Evolutionary conservation across 2,113 vertebrate species (phyloP), one percentile per base, ranked within the genome.

Genomic region (Hippocampus zosterae): DNA sequence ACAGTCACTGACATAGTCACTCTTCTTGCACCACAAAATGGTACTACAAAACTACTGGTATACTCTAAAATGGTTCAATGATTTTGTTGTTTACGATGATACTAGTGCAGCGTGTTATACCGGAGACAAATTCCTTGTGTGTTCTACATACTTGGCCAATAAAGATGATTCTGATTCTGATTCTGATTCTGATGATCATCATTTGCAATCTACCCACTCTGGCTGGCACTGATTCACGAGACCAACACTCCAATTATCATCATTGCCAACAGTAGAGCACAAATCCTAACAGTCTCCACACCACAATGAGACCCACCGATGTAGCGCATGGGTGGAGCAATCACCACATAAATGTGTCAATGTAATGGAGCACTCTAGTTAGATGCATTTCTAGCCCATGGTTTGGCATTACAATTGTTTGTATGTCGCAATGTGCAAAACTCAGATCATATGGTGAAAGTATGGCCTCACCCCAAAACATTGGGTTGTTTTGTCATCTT

Each of bases 121-220:
- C n/a, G n/a, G n/a, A n/a, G n/a, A n/a, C n/a, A n/a, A n/a, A n/a
- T n/a, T n/a, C n/a, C n/a, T n/a, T n/a, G n/a, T n/a, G n/a, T n/a
- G n/a, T n/a, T n/a, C n/a, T n/a, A n/a, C n/a, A n/a, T n/a, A n/a
- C n/a, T n/a, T n/a, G n/a, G n/a, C n/a, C n/a, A n/a, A n/a, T n/a
- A n/a, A n/a, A n/a, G n/a, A n/a, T n/a, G n/a, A n/a, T n/a, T n/a
- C n/a, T n/a, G n/a, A n/a, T n/a, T n/a, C n/a, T n/a, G n/a, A n/a
- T n/a, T n/a, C n/a, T n/a, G n/a, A n/a, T n/a, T n/a, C n/a, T n/a
- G n/a, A n/a, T 85, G 87, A 89, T 87, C 89, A 89, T 91, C 86
- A 88, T 88, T 88, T 86, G 89, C 84, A 91, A 89, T 91, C 85
- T 90, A 85, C 89, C 87, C 88, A 88, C 86, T 79, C 86, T 79